Conservation (phyloP, 2,797 vertebrate genomes). For the Limnodromus scolopaceus region DNA sequence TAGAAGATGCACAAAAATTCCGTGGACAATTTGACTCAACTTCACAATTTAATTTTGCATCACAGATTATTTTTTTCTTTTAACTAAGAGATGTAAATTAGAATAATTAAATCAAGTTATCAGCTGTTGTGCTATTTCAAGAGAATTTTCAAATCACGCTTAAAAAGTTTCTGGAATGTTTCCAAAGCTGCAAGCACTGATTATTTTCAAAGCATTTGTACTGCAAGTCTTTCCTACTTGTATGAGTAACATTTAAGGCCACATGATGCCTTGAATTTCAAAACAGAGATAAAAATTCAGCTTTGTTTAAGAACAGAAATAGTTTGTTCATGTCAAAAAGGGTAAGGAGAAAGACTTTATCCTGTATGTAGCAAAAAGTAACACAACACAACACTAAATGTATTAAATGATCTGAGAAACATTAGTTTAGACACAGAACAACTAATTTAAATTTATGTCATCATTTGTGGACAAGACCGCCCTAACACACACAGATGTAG, state of each 20-base stretch:
- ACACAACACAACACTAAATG: not conserved
- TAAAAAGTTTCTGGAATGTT: not conserved
- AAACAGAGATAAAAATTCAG: not conserved
- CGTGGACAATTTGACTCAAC: not conserved
- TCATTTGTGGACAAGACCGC: not conserved
- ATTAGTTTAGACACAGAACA: not conserved
- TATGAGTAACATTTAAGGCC: not conserved
- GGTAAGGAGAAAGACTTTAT: not conserved
- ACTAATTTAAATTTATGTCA: not conserved
- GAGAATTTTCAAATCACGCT: not conserved
- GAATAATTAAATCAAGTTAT: not conserved
- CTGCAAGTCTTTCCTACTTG: not conserved
- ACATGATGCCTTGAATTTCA: not conserved
- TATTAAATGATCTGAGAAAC: not conserved
- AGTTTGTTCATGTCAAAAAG: not conserved
- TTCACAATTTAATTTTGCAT: not conserved
- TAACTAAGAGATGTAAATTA: not conserved
- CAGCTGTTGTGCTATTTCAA: not conserved
- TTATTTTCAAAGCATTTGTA: not conserved
- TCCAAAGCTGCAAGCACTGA: not conserved
- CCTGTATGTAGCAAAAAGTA: not conserved
- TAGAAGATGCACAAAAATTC: not conserved
- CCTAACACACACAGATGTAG: not conserved
- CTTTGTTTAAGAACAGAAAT: not conserved
- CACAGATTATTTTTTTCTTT: not conserved